A percentile compares a stretch with the other conserved stretches of the same genome.
These are phyloP conservation scores for Polymixis flavicincta DNA, from an alignment of 2,888 invertebrate genomes.

Conservation along the genomic window DNA sequence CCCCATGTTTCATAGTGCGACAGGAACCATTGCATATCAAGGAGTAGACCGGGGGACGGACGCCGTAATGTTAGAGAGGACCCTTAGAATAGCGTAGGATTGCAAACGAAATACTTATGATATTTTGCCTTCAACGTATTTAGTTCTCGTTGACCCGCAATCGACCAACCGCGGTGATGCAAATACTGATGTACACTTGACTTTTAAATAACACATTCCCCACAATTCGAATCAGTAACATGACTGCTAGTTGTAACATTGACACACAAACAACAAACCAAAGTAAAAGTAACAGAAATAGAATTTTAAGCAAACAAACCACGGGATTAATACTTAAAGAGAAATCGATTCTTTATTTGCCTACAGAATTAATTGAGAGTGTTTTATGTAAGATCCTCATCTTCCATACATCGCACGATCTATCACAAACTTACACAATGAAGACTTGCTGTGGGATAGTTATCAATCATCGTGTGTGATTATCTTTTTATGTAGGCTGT, in stretches of 20 bases:
- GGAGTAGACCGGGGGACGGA: too few relatives aligned
- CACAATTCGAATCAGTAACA: neutral
- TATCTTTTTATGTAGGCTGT: conserved; percentile 50
- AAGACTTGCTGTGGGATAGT: conserved; percentile 35
- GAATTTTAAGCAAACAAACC: conserved; percentile 47
- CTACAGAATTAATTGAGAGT: conserved; percentile 65
- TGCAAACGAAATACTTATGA: too few relatives aligned
- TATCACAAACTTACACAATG: conserved; percentile 56
- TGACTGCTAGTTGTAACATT: neutral
- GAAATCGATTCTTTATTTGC: conserved; percentile 67
- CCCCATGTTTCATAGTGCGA: too few relatives aligned
- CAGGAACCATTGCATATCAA: too few relatives aligned
- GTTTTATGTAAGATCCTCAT: conserved; percentile 64
- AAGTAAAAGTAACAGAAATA: conserved; percentile 44
- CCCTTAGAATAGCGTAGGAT: too few relatives aligned
- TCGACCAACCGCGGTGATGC: neutral
- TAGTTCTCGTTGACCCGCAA: neutral
- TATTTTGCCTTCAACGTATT: neutral
- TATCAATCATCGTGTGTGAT: conserved; percentile 61
- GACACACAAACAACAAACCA: neutral
- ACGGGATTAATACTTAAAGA: conserved; percentile 55
- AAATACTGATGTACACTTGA: neutral
- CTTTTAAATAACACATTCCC: neutral
- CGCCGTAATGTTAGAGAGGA: too few relatives aligned
- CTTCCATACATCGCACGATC: conserved; percentile 65